phyloP scores from a whole-genome alignment of 2,113 vertebrate genomes.

The Oostethus manadensis region DNA sequence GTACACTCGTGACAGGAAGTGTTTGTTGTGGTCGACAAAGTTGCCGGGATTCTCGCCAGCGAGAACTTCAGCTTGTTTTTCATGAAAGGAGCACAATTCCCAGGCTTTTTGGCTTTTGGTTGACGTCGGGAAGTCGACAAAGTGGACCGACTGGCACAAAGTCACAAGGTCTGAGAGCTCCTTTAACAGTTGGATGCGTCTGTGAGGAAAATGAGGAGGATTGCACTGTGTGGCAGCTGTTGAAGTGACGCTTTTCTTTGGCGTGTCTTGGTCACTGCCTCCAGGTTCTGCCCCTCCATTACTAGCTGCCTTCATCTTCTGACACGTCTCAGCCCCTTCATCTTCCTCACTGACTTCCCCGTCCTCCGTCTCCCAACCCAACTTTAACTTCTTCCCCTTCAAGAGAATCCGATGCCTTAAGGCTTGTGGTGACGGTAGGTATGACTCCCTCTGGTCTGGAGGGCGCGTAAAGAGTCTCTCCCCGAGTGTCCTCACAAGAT shows the following conservation, averaged over 20 bases:
- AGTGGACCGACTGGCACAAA: slow-evolving; percentile 83
- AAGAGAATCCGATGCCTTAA: slow-evolving; percentile 84
- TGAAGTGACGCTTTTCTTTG: slow-evolving; percentile 26
- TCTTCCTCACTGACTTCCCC: slow-evolving; percentile 90
- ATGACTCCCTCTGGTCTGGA: slow-evolving; percentile 74
- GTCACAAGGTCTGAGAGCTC: slow-evolving; percentile 85
- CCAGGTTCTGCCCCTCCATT: slow-evolving; percentile 16
- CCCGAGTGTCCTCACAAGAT: slow-evolving; percentile 81
- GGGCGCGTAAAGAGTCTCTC: slow-evolving; percentile 76
- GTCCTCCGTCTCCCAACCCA: slow-evolving; percentile 71
- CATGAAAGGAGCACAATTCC: slow-evolving; percentile 87
- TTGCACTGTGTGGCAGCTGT: slow-evolving; percentile 7
- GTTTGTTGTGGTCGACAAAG: slow-evolving; percentile 94
- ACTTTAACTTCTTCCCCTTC: slow-evolving; percentile 82
- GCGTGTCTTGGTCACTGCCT: slow-evolving; percentile 60
- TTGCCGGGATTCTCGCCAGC: slow-evolving; percentile 82
- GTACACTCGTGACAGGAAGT: slow-evolving; percentile 83
- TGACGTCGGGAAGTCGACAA: slow-evolving; percentile 83
- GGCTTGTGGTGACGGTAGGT: slow-evolving; percentile 81
- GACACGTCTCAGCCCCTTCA: slow-evolving; percentile 84
- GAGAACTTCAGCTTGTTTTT: slow-evolving; percentile 82
- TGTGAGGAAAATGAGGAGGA: slow-evolving; percentile 52
- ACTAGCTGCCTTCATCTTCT: slow-evolving; percentile 64
- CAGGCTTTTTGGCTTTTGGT: slow-evolving; percentile 85
- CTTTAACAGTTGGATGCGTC: slow-evolving; percentile 80